Evolutionary conservation across 2,797 vertebrate genomes (phyloP).

Genomic region (Cottoperca gobio): DNA sequence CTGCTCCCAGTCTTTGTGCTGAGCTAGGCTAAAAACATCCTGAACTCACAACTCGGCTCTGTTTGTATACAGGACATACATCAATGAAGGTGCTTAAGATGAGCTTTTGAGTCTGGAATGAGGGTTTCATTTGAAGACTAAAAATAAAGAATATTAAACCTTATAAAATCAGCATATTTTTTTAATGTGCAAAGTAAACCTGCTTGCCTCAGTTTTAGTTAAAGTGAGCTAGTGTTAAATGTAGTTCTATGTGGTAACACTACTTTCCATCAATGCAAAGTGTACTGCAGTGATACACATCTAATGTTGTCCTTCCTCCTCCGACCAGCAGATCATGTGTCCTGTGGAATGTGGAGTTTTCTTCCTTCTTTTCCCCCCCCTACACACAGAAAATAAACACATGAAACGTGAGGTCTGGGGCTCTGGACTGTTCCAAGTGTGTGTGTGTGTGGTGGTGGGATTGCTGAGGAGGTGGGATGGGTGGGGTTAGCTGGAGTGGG

Average conservation of each 20-base stretch:
- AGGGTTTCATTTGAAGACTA: background rate
- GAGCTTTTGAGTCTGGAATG: background rate
- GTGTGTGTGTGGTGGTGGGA: background rate
- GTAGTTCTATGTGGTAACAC: conserved; percentile 40
- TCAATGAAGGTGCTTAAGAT: background rate
- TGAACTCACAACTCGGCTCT: background rate
- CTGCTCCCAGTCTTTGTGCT: background rate
- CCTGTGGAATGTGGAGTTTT: conserved; percentile 58
- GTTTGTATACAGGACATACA: background rate
- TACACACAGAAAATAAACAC: conserved; percentile 65
- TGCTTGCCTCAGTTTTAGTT: background rate
- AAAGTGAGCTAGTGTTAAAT: conserved; percentile 18
- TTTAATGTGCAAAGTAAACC: background rate
- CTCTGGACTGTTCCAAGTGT: conserved; percentile 22
- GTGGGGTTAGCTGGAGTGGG: conserved; percentile 47
- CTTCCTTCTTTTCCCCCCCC: background rate
- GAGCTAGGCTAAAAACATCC: background rate
- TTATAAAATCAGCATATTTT: background rate
- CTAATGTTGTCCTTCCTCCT: conserved; percentile 16
- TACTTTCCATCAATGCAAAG: conserved; percentile 32
- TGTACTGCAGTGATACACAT: conserved; percentile 36
- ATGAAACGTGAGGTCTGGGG: conserved; percentile 56
- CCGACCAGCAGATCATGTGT: conserved; percentile 57
- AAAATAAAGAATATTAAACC: background rate
- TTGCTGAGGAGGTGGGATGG: conserved; percentile 38